Conservation (phyloP, 2,113 vertebrate species). For the Leucosticte australis region DNA sequence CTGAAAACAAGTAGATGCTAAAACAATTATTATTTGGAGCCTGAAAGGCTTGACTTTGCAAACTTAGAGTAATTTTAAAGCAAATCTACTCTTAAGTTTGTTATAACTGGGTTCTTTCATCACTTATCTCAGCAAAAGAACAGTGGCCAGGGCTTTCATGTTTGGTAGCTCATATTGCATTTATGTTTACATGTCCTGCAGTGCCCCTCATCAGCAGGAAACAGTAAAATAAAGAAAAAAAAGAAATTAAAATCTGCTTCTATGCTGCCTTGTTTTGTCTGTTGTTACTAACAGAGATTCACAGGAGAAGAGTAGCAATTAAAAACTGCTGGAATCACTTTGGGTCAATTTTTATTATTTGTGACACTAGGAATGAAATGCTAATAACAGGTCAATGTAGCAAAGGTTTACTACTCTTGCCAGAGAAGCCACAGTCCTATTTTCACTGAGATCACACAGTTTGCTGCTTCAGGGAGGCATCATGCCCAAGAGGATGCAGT, state of each 20-base stretch:
- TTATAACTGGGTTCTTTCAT: background rate
- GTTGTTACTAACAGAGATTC: background rate
- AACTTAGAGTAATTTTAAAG: background rate
- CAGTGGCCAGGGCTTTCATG: background rate
- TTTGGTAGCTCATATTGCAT: background rate
- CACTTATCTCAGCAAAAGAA: background rate
- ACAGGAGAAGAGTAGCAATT: background rate
- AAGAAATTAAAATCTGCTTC: background rate
- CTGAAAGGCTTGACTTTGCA: background rate
- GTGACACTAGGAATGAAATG: background rate
- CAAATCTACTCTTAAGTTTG: background rate
- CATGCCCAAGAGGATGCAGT: background rate
- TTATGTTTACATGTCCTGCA: background rate
- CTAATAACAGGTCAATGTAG: background rate
- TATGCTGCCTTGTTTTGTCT: background rate
- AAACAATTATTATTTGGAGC: background rate
- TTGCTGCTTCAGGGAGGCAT: background rate
- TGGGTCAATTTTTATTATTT: background rate
- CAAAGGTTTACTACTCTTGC: background rate
- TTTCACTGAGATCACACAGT: background rate
- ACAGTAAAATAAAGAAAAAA: background rate
- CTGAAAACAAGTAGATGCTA: background rate
- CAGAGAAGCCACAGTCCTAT: background rate
- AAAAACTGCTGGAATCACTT: background rate
- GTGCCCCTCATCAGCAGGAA: background rate